phyloP scores from a whole-genome alignment of 2,888 invertebrate genomes.

The Odontomyia ornata region DNA sequence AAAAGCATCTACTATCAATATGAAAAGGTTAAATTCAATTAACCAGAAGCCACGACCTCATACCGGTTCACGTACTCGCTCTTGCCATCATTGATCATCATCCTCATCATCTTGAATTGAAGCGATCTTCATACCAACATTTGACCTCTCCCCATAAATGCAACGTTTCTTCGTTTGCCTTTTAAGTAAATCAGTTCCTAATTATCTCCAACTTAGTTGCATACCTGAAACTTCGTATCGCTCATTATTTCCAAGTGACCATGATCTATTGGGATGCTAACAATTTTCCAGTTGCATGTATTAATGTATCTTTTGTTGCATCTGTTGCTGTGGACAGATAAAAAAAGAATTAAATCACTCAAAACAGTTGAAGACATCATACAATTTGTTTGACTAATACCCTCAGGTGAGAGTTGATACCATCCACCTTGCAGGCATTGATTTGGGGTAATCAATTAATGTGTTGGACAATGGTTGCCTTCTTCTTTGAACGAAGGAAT shows the following conservation, averaged over 20 bases:
- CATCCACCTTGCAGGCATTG: no score
- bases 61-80: not conserved
- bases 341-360: no score
- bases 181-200: slow-evolving; percentile 7
- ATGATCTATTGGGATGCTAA: not conserved
- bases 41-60: slow-evolving; percentile 6
- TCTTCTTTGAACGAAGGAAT: no score
- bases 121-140: not conserved
- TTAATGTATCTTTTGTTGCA: no score
- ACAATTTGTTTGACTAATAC: no score
- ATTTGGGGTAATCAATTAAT: no score
- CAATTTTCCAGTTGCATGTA: no score
- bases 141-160: not conserved
- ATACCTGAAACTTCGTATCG: not conserved
- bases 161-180: not conserved
- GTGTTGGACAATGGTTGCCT: no score
- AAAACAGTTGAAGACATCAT: no score
- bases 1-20: not conserved
- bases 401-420: no score
- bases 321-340: no score
- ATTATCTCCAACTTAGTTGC: not conserved
- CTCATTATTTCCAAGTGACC: not conserved
- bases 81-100: not conserved
- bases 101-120: not conserved
- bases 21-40: not conserved